Base-by-base conservation (phyloP, 2,888 invertebrate species). In the Drosophila meridiana region DNA sequence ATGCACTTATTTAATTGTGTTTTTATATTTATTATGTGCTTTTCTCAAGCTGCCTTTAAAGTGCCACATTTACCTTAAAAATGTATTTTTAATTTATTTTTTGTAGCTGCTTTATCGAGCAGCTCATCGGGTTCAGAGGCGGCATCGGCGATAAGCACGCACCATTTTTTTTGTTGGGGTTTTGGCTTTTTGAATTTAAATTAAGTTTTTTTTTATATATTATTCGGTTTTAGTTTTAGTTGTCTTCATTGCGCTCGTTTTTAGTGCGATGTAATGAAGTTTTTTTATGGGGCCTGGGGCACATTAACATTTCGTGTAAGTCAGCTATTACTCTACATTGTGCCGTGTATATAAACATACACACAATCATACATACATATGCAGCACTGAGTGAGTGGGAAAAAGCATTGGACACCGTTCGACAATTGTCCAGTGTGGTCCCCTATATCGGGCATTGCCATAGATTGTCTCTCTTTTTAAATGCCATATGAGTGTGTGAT, bases 71-170 rank as follows among this genome's bases (percentile, higher is more conserved):
- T 91, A 80, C 80, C 83, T 61, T 80, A 80, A 87, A 90, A 91
- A 90, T 91, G 89, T 90, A 78, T 90, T 91, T 89, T 87, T 89
- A 91, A 89, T 91, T 89, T 90, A 90, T 90, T 56, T 55, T 91
- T 90, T 52, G 76, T 80, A 66, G 87, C 70, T 70, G 80, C 80
- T 83, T 81, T 89, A 87, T 83, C 85, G 89, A 82, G 90, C 82
- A 84, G 89, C 82, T 82, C 85, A 84, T 84, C 85, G 64, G 73
- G 73, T 68, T 73, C 60, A 69, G 62, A 68, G 67, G 64, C 56
- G 76, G 26, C 71, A 63, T 56, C 71, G 76, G 68, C 80, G 82
- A 89, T 90, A 89, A 87, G 86, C 87, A 90, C 86, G 87, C 88
- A 85, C 90, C 75, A 85, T 72, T 88, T 80, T 70, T 85, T 80